Percentiles rank a stretch among this genome's conserved stretches.
These are phyloP conservation scores for Mythimna loreyi DNA, from an alignment of 2,888 invertebrate species.

Conservation along the genomic window DNA sequence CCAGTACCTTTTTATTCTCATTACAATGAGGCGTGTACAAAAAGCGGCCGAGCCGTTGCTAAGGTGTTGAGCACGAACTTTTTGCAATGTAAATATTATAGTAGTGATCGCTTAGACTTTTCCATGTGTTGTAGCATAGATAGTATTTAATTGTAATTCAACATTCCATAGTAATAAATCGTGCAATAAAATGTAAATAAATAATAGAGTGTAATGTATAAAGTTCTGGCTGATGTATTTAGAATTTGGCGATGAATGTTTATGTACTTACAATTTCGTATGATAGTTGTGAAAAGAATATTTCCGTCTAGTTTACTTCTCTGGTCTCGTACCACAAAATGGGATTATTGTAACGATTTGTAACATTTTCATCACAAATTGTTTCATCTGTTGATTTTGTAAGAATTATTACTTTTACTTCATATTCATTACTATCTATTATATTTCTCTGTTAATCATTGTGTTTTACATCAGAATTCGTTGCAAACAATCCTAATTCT, in stretches of 20 bases:
- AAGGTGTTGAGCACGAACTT: constrained; percentile 9
- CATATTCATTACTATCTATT: not conserved
- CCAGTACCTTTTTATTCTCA: constrained; percentile 80
- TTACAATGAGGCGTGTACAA: constrained; percentile 32
- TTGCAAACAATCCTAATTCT: constrained; percentile 23
- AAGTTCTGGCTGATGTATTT: constrained; percentile 58
- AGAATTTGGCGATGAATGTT: constrained; percentile 34
- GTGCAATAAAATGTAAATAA: constrained; percentile 75
- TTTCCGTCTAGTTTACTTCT: constrained; percentile 33
- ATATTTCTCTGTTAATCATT: not conserved
- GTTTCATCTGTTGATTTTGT: not conserved
- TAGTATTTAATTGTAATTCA: constrained; percentile 69
- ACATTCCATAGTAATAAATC: constrained; percentile 88
- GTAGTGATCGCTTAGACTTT: constrained; percentile 53
- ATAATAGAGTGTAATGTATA: constrained; percentile 67
- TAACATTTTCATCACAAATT: not conserved
- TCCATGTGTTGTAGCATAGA: constrained; percentile 58
- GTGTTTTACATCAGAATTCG: constrained; percentile 13
- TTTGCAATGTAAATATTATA: constrained; percentile 54
- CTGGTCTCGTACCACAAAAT: constrained; percentile 58
- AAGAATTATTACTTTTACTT: not conserved
- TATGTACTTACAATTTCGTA: constrained; percentile 55
- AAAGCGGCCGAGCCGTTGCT: constrained; percentile 27
- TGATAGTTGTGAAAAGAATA: constrained; percentile 40
- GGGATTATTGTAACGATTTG: constrained; percentile 32